Evolutionary conservation across 1,140 invertebrate genomes (phyloP).

Genomic region (Megalonaias nervosa): DNA sequence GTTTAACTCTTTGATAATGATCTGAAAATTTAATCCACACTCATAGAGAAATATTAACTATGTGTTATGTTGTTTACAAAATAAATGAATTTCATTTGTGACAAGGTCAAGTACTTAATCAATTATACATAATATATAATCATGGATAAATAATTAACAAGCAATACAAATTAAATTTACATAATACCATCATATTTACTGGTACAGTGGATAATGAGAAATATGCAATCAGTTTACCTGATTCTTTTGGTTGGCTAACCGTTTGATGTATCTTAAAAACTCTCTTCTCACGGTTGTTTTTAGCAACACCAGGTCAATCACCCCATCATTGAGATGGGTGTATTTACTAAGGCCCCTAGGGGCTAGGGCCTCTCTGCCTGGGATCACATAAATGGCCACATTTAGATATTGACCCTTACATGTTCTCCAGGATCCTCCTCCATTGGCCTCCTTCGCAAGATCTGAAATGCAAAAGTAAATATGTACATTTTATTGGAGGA

Average conservation of each 20-base stretch:
- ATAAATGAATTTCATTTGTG: too few species aligned
- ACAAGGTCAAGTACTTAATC: background rate
- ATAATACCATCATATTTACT: background rate
- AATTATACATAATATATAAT: background rate
- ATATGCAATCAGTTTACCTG: slow-evolving; percentile 49
- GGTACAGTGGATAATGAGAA: background rate
- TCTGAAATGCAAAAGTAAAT: slow-evolving; percentile 31
- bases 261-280: slow-evolving; percentile 63
- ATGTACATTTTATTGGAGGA: background rate
- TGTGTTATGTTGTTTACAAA: too few species aligned
- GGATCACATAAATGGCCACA: slow-evolving; percentile 54
- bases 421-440: slow-evolving; percentile 53
- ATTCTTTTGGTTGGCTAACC: slow-evolving; percentile 68
- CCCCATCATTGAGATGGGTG: slow-evolving; percentile 66
- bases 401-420: slow-evolving; percentile 59
- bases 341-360: slow-evolving; percentile 65
- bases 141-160: background rate
- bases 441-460: slow-evolving; percentile 36
- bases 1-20: too few species aligned
- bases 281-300: slow-evolving; percentile 61
- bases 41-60: too few species aligned
- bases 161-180: background rate
- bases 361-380: slow-evolving; percentile 56
- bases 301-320: slow-evolving; percentile 64
- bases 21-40: too few species aligned